Percentiles rank a stretch among this genome's conserved stretches.
Conservation (phyloP, 2,888 invertebrate genomes). For the Noctua janthe region DNA sequence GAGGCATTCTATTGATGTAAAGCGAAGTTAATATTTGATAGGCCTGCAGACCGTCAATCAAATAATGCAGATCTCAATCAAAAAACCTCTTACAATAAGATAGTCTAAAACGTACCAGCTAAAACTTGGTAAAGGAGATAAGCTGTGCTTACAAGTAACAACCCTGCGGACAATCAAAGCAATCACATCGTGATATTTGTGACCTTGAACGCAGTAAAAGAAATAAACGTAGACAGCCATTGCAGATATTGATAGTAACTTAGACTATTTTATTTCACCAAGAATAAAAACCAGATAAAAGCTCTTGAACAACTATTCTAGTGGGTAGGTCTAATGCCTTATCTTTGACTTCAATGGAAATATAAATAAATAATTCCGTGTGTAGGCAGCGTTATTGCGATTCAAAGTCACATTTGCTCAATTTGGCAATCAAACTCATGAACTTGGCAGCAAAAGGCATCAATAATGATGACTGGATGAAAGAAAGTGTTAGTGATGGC, state of each 20-base stretch:
- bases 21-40: background rate
- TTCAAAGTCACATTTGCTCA: background rate
- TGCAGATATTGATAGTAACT: conserved; percentile 8
- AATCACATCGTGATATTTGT: conserved; percentile 25
- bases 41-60: background rate
- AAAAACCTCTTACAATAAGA: background rate
- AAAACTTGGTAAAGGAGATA: background rate
- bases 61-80: no score
- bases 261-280: conserved; percentile 21
- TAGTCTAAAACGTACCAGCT: background rate
- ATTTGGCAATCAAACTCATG: conserved; percentile 9
- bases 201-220: conserved; percentile 26
- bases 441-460: conserved; percentile 6
- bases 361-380: background rate
- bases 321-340: background rate
- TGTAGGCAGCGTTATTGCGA: background rate
- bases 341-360: background rate
- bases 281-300: conserved; percentile 8
- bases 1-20: background rate
- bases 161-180: background rate
- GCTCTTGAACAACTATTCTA: background rate
- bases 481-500: conserved; percentile 46
- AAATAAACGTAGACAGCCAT: conserved; percentile 16
- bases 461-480: conserved; percentile 18
- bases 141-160: background rate